Evolutionary conservation across 1,140 invertebrate species (phyloP).

Genomic region (Drosophila persimilis): DNA sequence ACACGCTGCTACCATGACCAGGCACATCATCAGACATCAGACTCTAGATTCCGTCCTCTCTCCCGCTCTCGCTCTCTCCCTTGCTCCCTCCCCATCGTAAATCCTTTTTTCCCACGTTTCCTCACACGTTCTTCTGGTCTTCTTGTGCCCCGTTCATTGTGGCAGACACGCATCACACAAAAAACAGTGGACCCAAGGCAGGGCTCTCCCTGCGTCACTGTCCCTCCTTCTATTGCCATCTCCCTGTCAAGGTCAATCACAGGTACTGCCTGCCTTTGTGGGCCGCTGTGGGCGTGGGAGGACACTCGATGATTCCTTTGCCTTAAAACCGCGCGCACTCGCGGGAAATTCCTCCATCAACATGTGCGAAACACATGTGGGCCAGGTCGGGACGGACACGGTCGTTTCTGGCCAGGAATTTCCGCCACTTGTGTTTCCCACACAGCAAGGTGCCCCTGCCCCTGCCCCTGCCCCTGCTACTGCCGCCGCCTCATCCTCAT

Average conservation of each 20-base stretch:
- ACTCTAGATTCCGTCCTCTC: slow-evolving; percentile 14
- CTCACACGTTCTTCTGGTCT: slow-evolving; percentile 25
- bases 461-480: too few relatives aligned
- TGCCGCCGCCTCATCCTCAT: neutral
- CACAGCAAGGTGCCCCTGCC: slow-evolving; percentile 41
- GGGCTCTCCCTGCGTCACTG: neutral
- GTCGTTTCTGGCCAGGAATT: slow-evolving; percentile 40
- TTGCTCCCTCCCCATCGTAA: slow-evolving; percentile 50
- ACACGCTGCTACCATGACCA: slow-evolving; percentile 49
- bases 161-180: slow-evolving; percentile 39
- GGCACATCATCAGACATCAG: slow-evolving; percentile 60
- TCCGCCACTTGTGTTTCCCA: slow-evolving; percentile 54
- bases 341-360: slow-evolving; percentile 45
- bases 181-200: slow-evolving; percentile 23
- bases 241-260: slow-evolving; percentile 48
- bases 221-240: neutral
- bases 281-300: slow-evolving; percentile 34
- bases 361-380: slow-evolving; percentile 60
- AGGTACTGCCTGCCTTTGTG: slow-evolving; percentile 25
- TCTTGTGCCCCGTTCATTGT: slow-evolving; percentile 25
- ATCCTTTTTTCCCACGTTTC: slow-evolving; percentile 82
- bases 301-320: slow-evolving; percentile 41
- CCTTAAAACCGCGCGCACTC: slow-evolving; percentile 40
- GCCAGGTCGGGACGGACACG: neutral
- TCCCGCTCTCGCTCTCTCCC: neutral